Conservation (phyloP, 2,888 invertebrate genomes). For the Augiades crinisus region DNA sequence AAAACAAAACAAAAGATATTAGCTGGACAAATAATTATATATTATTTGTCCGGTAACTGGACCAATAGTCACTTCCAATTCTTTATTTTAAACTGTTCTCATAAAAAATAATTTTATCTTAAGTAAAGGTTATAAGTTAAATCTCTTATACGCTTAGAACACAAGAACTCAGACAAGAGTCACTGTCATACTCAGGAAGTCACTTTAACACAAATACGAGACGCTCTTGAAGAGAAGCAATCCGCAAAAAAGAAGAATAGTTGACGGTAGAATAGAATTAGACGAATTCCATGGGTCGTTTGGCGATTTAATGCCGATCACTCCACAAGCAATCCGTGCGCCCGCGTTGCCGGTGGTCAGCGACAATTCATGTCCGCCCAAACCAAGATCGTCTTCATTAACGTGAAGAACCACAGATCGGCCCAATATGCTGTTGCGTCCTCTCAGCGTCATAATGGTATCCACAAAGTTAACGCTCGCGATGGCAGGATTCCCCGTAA, state of each 20-base stretch:
- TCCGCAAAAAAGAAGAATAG: slow-evolving; percentile 38
- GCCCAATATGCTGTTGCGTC: slow-evolving; percentile 65
- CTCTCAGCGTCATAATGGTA: slow-evolving; percentile 60
- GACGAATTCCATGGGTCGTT: slow-evolving; percentile 56
- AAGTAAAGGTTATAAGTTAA: no score
- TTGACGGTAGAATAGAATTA: slow-evolving; percentile 41
- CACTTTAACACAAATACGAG: background rate
- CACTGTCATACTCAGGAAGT: no score
- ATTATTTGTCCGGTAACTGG: no score
- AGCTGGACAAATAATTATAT: no score
- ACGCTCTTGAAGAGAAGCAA: slow-evolving; percentile 1
- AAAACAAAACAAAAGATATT: no score
- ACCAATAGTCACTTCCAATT: no score
- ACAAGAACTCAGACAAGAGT: no score
- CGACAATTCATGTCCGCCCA: slow-evolving; percentile 57
- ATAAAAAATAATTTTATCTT: no score
- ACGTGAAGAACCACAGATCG: slow-evolving; percentile 70
- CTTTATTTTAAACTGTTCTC: background rate
- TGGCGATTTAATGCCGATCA: slow-evolving; percentile 59
- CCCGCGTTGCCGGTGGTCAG: slow-evolving; percentile 75
- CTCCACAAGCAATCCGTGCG: slow-evolving; percentile 70
- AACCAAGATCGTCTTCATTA: slow-evolving; percentile 67
- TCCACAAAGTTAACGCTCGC: slow-evolving; percentile 80
- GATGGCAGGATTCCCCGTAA: slow-evolving; percentile 61
- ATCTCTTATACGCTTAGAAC: no score